Evolutionary conservation across 2,113 vertebrate genomes (phyloP).

Genomic region (Paraplagusia blochii): DNA sequence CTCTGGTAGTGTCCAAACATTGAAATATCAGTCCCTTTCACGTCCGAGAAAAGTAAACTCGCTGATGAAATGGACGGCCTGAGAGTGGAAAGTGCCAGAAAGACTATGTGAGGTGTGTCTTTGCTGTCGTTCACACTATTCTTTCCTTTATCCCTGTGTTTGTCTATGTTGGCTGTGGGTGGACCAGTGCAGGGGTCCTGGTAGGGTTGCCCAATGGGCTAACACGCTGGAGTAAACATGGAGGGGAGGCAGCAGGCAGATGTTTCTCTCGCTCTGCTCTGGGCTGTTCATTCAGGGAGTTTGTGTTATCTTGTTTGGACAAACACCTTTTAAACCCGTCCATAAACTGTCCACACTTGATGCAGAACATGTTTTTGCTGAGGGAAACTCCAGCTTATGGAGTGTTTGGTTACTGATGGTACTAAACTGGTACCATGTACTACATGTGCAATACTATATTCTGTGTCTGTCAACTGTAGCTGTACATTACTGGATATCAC

Average conservation of each 20-base stretch:
- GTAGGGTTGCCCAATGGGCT: constrained; percentile 29
- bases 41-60: constrained; percentile 65
- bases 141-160: constrained; percentile 52
- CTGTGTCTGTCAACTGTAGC: too few relatives aligned
- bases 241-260: constrained; percentile 45
- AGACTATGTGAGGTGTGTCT: constrained; percentile 70
- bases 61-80: constrained; percentile 53
- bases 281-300: constrained; percentile 32
- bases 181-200: constrained; percentile 27
- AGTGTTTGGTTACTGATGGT: too few relatives aligned
- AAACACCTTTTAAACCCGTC: constrained; percentile 22
- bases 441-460: too few relatives aligned
- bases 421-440: too few relatives aligned
- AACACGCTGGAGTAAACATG: constrained; percentile 50
- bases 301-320: constrained; percentile 41
- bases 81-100: constrained; percentile 61
- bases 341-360: background rate
- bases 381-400: background rate
- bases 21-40: constrained; percentile 67
- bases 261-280: constrained; percentile 45
- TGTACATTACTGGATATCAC: too few relatives aligned
- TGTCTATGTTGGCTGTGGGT: constrained; percentile 35
- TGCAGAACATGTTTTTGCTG: background rate
- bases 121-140: constrained; percentile 53
- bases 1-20: constrained; percentile 7